A percentile compares a stretch with the other conserved stretches of the same genome.
phyloP scores from a whole-genome alignment of 2,797 vertebrate genomes.

The Dermochelys coriacea region DNA sequence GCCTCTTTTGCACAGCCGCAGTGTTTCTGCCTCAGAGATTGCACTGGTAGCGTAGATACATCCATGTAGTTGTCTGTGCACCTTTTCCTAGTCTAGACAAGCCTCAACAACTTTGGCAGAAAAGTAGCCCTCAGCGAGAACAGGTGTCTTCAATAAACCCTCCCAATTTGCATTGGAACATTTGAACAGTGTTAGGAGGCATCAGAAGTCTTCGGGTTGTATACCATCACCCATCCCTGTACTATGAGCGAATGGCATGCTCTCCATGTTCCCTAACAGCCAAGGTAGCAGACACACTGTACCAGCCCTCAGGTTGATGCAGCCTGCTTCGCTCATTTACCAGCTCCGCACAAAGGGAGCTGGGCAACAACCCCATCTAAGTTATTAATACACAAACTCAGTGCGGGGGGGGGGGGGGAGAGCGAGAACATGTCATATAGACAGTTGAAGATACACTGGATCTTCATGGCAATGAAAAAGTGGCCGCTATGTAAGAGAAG shows the following conservation, averaged over 20 bases:
- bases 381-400: background rate
- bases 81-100: background rate
- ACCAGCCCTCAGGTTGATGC: background rate
- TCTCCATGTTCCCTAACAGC: background rate
- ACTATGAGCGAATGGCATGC: background rate
- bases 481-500: background rate
- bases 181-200: background rate
- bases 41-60: background rate
- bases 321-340: background rate
- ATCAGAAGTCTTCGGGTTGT: background rate
- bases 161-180: no score
- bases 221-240: background rate
- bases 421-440: background rate
- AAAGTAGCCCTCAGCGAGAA: background rate
- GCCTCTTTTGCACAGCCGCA: background rate
- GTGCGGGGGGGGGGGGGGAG: background rate
- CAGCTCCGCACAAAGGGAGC: background rate
- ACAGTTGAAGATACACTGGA: background rate
- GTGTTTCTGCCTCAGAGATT: background rate
- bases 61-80: background rate
- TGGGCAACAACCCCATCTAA: background rate
- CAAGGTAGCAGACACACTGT: background rate
- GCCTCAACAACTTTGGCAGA: background rate
- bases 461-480: background rate
- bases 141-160: accelerated